Percentiles rank a stretch among this genome's conserved stretches.
phyloP scores from a whole-genome alignment of 2,797 vertebrate species.

The Ispidina picta region DNA sequence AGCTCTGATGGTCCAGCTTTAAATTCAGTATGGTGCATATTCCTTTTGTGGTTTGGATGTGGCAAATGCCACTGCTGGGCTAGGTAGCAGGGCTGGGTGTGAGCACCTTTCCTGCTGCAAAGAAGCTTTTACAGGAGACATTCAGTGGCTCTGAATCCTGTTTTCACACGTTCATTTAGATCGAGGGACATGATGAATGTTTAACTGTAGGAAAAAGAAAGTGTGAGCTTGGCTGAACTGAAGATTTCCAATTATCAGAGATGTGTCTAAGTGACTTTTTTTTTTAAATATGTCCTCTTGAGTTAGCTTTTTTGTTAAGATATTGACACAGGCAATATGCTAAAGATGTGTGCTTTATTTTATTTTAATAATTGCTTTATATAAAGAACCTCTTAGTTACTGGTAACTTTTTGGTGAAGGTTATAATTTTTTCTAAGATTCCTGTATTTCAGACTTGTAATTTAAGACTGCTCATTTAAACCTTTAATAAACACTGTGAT shows the following conservation, averaged over 20 bases:
- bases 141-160: not conserved
- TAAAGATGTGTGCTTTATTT: not conserved
- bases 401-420: not conserved
- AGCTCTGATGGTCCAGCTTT: not conserved
- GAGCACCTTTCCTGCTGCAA: not conserved
- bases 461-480: constrained; percentile 10
- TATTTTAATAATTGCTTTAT: not conserved
- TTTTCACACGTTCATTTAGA: not conserved
- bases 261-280: not conserved
- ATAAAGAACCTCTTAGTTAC: not conserved
- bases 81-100: not conserved
- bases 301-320: not conserved
- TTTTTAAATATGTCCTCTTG: not conserved
- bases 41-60: not conserved
- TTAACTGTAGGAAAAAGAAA: not conserved
- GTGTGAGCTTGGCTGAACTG: not conserved
- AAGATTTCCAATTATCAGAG: not conserved
- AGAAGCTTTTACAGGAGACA: not conserved
- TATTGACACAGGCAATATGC: not conserved
- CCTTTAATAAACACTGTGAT: constrained; percentile 27
- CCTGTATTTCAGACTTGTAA: not conserved
- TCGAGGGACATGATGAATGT: not conserved
- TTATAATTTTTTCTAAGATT: not conserved
- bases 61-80: not conserved
- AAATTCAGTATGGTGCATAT: not conserved